phyloP scores from a whole-genome alignment of 37 sponge, comb jelly and placozoan species.

The Lycopodina hypogea region DNA sequence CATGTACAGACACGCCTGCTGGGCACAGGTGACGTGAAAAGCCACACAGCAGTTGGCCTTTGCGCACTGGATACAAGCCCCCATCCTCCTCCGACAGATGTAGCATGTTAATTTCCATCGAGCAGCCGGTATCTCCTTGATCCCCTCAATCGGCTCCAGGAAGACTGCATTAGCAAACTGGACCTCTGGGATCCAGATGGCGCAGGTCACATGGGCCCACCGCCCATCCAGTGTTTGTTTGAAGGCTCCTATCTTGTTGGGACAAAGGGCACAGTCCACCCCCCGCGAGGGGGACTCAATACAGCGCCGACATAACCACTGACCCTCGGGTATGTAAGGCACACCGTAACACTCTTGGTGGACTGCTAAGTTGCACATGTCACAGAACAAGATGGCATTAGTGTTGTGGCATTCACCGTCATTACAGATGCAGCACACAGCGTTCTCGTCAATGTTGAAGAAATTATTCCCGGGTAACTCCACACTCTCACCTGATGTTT shows the following conservation, averaged over 20 bases:
- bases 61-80: constrained; percentile 98
- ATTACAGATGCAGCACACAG: constrained; percentile 97
- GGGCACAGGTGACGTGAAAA: constrained; percentile 98
- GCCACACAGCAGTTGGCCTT: constrained; percentile 95
- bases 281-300: constrained; percentile 90
- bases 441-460: constrained; percentile 97
- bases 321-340: constrained; percentile 99
- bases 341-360: constrained; percentile 99
- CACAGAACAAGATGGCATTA: constrained; percentile 98
- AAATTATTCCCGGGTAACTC: constrained; percentile 38
- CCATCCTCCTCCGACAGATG: constrained; percentile 81
- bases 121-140: constrained; percentile 92
- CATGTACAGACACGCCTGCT: constrained; percentile 92
- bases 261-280: constrained; percentile 96
- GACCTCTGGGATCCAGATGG: constrained; percentile 98
- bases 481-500: constrained; percentile 30
- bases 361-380: constrained; percentile 99
- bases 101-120: constrained; percentile 96
- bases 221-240: constrained; percentile 91
- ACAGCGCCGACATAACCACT: constrained; percentile 98
- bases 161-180: constrained; percentile 97
- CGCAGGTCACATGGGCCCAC: constrained; percentile 98
- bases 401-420: constrained; percentile 99
- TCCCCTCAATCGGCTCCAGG: constrained; percentile 95
- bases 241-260: constrained; percentile 95